Percentiles rank a stretch among this genome's conserved stretches.
Evolutionary conservation across 2,113 vertebrate genomes (phyloP).

Genomic region (Neogale vison): DNA sequence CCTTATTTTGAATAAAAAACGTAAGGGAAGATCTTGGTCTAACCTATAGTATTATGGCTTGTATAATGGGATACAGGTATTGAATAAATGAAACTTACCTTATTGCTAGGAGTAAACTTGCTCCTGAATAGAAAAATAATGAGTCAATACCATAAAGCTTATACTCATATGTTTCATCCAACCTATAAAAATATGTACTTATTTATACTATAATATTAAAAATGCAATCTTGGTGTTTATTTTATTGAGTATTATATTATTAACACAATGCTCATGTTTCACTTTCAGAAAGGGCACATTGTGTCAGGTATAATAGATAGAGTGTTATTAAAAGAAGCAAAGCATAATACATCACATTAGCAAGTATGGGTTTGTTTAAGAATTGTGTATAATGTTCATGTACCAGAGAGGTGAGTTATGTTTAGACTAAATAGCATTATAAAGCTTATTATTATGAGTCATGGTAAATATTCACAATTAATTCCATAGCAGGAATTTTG

Average conservation of each 20-base stretch:
- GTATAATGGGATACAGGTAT: background rate
- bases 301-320: background rate
- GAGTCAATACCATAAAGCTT: background rate
- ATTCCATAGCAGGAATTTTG: background rate
- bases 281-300: background rate
- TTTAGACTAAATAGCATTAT: background rate
- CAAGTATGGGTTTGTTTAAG: background rate
- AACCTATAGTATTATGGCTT: background rate
- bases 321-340: constrained; percentile 17
- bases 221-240: background rate
- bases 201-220: constrained; percentile 38
- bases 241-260: background rate
- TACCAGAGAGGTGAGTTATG: background rate
- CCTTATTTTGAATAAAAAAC: background rate
- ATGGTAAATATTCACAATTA: background rate
- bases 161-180: background rate
- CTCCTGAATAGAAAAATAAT: constrained; percentile 15
- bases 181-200: background rate
- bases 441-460: background rate
- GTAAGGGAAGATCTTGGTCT: background rate
- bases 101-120: background rate
- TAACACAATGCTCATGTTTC: background rate
- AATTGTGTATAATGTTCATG: background rate
- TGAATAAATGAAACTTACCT: background rate
- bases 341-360: background rate